Percentiles rank a stretch among this genome's conserved stretches.
These are phyloP conservation scores for Paguma larvata DNA, from an alignment of 2,797 vertebrate genomes.

Conservation along the genomic window DNA sequence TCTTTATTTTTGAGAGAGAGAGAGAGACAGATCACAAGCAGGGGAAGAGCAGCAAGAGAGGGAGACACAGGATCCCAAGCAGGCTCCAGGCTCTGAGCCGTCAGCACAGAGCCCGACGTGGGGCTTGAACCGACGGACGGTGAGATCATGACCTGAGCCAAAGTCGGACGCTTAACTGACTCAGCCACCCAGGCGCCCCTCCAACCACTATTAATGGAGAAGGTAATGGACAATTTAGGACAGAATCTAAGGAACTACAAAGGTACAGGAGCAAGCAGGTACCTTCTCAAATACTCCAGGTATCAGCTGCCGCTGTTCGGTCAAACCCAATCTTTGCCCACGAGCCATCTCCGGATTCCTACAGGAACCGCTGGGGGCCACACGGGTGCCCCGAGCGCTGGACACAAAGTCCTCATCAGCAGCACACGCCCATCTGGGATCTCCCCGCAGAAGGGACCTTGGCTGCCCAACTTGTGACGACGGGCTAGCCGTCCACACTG, in stretches of 20 bases:
- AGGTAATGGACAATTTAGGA: background rate
- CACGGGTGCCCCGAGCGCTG: accelerated
- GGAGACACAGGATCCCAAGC: too few species aligned
- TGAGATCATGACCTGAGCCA: too few species aligned
- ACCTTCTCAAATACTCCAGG: background rate
- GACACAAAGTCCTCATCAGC: background rate
- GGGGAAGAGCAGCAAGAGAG: too few species aligned
- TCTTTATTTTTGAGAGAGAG: too few species aligned
- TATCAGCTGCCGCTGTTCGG: accelerated
- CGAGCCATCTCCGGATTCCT: too few species aligned
- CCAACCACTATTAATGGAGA: background rate
- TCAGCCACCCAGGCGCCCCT: background rate
- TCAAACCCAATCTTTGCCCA: too few species aligned
- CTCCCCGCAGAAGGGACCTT: background rate
- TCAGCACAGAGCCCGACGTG: too few species aligned
- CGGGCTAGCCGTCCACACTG: accelerated
- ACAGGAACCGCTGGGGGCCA: accelerated
- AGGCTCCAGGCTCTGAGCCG: too few species aligned
- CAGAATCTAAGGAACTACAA: background rate
- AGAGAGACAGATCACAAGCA: too few species aligned
- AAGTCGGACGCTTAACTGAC: too few species aligned
- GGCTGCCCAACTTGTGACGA: accelerated
- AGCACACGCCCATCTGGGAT: accelerated
- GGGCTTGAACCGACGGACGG: too few species aligned
- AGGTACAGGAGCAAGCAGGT: background rate